These are phyloP conservation scores for Cyrtodaria siliqua DNA, from an alignment of 2,888 invertebrate species.

Conservation along the genomic window DNA sequence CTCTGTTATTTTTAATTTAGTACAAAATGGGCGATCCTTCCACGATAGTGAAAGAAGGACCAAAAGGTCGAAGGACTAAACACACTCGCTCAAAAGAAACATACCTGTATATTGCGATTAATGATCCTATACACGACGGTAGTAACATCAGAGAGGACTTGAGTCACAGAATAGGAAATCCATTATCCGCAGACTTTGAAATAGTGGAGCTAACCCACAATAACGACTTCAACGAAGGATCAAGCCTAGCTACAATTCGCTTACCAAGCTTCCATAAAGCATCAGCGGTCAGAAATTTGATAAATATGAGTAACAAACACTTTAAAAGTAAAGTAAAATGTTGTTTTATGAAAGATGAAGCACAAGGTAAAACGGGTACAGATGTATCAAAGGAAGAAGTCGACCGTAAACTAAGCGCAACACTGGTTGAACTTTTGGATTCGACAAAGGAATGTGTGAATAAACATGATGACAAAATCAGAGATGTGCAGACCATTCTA, in stretches of 20 bases:
- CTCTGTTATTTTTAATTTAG: too few species aligned
- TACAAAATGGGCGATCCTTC: too few species aligned
- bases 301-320: slow-evolving; percentile 40
- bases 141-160: slow-evolving; percentile 32
- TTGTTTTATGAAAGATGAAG: slow-evolving; percentile 30
- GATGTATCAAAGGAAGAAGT: neutral
- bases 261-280: slow-evolving; percentile 31
- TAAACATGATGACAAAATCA: slow-evolving; percentile 39
- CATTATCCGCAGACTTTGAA: slow-evolving; percentile 27
- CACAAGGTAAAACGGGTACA: slow-evolving; percentile 7
- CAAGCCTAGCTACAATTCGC: neutral
- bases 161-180: slow-evolving; percentile 42
- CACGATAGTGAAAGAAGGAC: too few species aligned
- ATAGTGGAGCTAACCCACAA: neutral
- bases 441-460: slow-evolving; percentile 10
- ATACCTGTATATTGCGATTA: slow-evolving; percentile 17
- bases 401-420: slow-evolving; percentile 1
- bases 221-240: neutral
- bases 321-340: slow-evolving; percentile 29
- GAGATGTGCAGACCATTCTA: slow-evolving; percentile 3
- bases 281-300: slow-evolving; percentile 7
- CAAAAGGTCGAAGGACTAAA: too few species aligned
- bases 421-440: slow-evolving; percentile 13
- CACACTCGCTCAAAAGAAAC: too few species aligned
- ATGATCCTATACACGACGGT: slow-evolving; percentile 1